A percentile compares a stretch with the other conserved stretches of the same genome.
phyloP scores from a whole-genome alignment of 2,797 vertebrate genomes.

The Nyctalus aviator region DNA sequence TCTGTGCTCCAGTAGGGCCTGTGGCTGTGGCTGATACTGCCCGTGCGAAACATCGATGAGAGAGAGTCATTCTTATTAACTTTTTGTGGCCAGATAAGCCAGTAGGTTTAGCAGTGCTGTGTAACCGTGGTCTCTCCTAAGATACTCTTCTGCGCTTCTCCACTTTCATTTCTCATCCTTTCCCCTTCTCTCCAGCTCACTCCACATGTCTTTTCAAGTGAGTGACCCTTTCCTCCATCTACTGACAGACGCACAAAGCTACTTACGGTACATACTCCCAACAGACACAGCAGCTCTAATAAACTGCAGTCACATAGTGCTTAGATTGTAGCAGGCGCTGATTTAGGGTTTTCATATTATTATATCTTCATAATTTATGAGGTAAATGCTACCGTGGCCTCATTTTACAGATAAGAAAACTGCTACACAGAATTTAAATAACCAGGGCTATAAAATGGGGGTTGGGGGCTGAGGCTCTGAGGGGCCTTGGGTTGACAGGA shows the following conservation, averaged over 20 bases:
- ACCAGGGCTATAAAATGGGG: not conserved
- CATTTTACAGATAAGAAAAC: conserved; percentile 28
- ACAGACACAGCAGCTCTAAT: not conserved
- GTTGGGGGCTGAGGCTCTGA: not conserved
- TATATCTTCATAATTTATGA: not conserved
- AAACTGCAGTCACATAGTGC: not conserved
- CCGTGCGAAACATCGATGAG: no score
- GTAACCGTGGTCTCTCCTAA: not conserved
- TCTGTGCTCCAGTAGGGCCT: not conserved
- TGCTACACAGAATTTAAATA: not conserved
- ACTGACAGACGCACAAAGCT: not conserved
- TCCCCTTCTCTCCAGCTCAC: not conserved
- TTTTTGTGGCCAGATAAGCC: not conserved
- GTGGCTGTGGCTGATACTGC: not conserved
- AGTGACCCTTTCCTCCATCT: not conserved
- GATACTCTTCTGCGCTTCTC: not conserved
- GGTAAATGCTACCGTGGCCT: not conserved
- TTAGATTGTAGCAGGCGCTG: not conserved
- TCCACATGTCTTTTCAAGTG: not conserved
- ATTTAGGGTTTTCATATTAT: not conserved
- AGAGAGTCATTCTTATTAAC: no score
- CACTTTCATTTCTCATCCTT: not conserved
- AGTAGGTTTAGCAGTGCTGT: not conserved
- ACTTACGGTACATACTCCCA: no score
- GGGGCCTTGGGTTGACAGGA: not conserved